Evolutionary conservation across 2,888 invertebrate species (phyloP), one percentile per base, ranked within the genome.

Genomic region (Fabriciana adippe): DNA sequence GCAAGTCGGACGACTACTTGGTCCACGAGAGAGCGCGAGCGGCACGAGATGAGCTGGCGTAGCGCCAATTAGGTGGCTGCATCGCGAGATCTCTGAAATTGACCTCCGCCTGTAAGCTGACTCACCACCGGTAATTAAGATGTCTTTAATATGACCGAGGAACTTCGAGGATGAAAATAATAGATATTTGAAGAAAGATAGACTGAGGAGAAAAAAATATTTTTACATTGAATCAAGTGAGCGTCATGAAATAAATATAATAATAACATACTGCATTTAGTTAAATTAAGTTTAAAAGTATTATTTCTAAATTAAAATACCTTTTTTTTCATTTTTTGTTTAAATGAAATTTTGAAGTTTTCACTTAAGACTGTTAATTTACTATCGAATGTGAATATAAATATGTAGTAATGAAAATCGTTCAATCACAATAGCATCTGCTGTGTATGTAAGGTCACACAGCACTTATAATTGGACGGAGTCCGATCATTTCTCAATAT

Each of bases 1-100:
- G 60, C 48, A 60, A 48, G 60, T 21, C 54, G 55, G 54, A 21
- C 8, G 35, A 41, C 18, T 48, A 45, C 26, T 65, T 14, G 48
- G 53, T 50, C 47, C 53, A 55, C 45, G 66, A 35, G 54, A 60
- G 66, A 60, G 48, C 48, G 59, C 54, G 60, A 21, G 55, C 59
- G 53, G 59, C 59, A 47, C 54, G 64, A 64, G 51, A 60, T 54
- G 69, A 66, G 66, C 67, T 71, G 69, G 75, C 74, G 65, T 47
- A 14, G 55, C 56, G 75, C 73, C 75, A 74, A 70, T 54, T 64
- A 48, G 68, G 69, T 65, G 73, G 74, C 70, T 65, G 64, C 63
- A 64, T 61, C 67, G 66, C 55, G 71, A 67, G 64, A 71, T 69
- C 71, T 67, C 71, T 66, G 71, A 63, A 65, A 70, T 72, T 72